These are phyloP conservation scores for Sylvilagus floridanus DNA, from an alignment of 2,797 vertebrate species.

Conservation along the genomic window DNA sequence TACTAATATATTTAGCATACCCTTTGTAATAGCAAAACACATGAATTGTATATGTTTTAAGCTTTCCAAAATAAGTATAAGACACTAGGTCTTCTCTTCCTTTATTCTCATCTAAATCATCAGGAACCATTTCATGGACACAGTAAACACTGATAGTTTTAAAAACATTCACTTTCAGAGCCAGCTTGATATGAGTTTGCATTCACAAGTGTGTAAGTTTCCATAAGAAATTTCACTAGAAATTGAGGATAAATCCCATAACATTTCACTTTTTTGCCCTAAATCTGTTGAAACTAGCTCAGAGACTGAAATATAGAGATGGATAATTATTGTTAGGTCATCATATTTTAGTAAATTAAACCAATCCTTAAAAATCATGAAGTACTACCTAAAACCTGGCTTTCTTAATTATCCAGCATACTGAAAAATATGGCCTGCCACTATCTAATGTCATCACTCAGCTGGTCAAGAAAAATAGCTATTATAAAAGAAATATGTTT, in stretches of 20 bases:
- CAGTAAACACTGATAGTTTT: background rate
- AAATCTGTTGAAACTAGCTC: background rate
- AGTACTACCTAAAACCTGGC: background rate
- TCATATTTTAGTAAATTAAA: background rate
- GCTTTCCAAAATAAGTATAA: background rate
- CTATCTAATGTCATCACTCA: background rate
- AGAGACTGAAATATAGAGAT: background rate
- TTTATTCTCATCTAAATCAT: background rate
- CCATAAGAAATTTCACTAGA: background rate
- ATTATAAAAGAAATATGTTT: background rate
- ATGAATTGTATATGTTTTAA: background rate
- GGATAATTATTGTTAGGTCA: background rate
- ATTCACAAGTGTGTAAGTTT: background rate
- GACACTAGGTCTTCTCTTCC: background rate
- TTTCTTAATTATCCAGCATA: background rate
- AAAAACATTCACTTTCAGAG: background rate
- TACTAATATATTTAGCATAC: background rate
- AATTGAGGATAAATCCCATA: background rate
- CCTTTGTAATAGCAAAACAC: background rate
- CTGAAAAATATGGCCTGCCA: background rate
- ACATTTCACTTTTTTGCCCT: background rate
- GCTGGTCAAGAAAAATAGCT: background rate
- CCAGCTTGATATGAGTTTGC: background rate
- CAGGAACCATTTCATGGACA: background rate
- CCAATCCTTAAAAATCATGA: background rate